A percentile compares a stretch with the other conserved stretches of the same genome.
Evolutionary conservation across 2,797 vertebrate genomes (phyloP).

Genomic region (Cossypha dichroa): DNA sequence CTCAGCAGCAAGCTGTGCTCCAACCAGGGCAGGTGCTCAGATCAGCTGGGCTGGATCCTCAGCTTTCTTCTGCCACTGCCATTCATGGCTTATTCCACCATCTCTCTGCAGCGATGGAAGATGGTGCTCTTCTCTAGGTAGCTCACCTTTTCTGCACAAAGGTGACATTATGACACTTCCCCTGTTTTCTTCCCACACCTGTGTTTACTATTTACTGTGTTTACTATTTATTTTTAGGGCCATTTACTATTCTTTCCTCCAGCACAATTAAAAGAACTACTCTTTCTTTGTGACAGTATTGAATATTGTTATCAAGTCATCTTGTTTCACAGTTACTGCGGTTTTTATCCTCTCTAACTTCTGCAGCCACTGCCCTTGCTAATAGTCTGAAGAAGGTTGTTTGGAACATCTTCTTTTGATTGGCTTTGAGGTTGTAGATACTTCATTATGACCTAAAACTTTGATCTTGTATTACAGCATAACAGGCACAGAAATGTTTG

Average conservation of each 20-base stretch:
- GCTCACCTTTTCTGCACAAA: background rate
- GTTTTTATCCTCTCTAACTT: background rate
- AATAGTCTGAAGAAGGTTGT: background rate
- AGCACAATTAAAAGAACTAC: background rate
- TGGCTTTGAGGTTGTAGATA: background rate
- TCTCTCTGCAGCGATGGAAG: accelerated
- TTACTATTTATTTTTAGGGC: background rate
- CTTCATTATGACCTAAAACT: background rate
- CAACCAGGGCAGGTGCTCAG: background rate
- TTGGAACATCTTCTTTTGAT: background rate
- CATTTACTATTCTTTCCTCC: background rate
- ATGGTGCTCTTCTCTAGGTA: background rate
- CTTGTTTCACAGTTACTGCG: background rate
- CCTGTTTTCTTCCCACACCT: background rate
- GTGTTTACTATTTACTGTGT: accelerated
- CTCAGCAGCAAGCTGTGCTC: background rate
- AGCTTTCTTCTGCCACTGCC: background rate
- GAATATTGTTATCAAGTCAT: background rate
- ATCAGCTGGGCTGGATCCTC: background rate
- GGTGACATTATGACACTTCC: background rate
- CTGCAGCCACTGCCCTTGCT: background rate
- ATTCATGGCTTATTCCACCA: background rate
- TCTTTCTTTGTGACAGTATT: background rate
- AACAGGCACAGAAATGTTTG: background rate
- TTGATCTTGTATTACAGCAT: background rate